These are phyloP conservation scores for Macquaria australasica DNA, from an alignment of 2,113 vertebrate genomes.

Conservation along the genomic window DNA sequence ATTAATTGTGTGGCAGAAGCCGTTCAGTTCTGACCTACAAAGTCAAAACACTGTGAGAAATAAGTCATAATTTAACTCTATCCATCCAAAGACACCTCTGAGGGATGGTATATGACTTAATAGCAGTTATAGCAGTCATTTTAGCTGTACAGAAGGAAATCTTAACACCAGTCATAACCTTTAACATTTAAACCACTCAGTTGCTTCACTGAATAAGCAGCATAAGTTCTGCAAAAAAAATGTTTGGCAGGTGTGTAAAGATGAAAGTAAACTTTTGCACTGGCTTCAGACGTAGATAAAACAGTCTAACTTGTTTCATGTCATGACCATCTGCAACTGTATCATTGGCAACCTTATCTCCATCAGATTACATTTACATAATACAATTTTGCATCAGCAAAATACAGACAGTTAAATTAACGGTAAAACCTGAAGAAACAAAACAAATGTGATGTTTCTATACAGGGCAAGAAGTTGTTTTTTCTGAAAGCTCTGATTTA, in stretches of 20 bases:
- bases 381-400: neutral
- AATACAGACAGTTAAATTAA: neutral
- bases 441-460: neutral
- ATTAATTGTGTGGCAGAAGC: conserved; percentile 25
- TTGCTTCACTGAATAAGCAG: neutral
- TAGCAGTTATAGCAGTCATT: conserved; percentile 13
- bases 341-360: neutral
- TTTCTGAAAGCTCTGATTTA: no score
- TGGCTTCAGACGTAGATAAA: neutral
- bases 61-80: conserved; percentile 1
- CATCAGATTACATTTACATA: neutral
- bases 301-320: neutral
- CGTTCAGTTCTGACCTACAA: conserved; percentile 9
- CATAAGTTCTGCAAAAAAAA: neutral
- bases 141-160: neutral
- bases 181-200: conserved; percentile 3
- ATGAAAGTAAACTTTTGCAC: neutral
- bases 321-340: neutral
- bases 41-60: conserved; percentile 20
- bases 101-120: neutral
- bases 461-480: neutral
- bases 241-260: neutral
- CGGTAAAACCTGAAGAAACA: neutral
- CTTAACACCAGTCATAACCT: neutral
- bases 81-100: neutral